Base-by-base conservation (phyloP, 1,140 invertebrate species). In the Lasioglossum albipes region DNA sequence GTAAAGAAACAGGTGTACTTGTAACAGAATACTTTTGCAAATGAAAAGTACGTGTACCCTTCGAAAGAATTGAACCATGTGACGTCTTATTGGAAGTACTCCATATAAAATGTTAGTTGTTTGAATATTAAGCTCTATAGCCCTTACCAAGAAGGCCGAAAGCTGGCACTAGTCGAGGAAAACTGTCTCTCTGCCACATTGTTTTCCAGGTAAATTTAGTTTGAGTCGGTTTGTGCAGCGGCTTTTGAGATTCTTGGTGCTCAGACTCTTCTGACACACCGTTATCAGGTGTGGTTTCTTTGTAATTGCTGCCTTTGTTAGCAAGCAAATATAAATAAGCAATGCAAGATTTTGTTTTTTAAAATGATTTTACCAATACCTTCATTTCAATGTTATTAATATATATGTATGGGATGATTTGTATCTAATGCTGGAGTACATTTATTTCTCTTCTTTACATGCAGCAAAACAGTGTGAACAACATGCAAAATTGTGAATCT, bases 61-160 rank as follows among this genome's bases (percentile, higher is more conserved):
- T 59, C 59, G 31, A 10, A 49, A 68, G 22, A 49, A 7, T 16
- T 45, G 10, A 67, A 67, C 10, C 20, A 13, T 27, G 20, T 45
- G 41, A 68, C 67, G 18, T 16, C 42, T 70, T 41, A 9, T 59
- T 68, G 59, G 73, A 71, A 62, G 61, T 75, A 67, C 57, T 52
- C 18, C 20, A 45, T 81, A 59, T n/a, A 52, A 49, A 80, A 73
- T 22, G 61, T 74, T 70, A 22, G 27, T 57, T 18, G 41, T 69
- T 79, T 41, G 12, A 84, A 75, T 86, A 84, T 78, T 66, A 84
- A 85, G 76, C 76, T 78, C 68, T 64, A 81, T 80, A 77, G 89
- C 69, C 89, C 90, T 92, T 92, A 92, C 90, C 91, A 86, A 91
- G 75, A 75, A 91, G 86, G 78, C 90, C 90, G 87, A 91, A 91